Base-by-base conservation (phyloP, 2,113 vertebrate species). In the Corythornis cristatus region DNA sequence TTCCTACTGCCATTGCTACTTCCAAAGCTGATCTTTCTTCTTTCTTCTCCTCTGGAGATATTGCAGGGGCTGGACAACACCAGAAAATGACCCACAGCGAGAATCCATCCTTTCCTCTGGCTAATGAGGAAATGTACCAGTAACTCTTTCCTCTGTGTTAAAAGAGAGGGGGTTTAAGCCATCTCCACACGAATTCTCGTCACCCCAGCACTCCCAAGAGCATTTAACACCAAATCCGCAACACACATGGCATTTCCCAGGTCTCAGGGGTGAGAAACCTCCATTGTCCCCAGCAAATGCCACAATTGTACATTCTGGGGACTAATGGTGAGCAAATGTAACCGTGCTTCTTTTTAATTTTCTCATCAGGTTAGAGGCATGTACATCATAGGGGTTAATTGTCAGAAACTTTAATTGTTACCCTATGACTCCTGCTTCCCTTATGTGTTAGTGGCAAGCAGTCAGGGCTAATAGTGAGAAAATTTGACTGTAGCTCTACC, bases 391-490 rank as follows among this genome's bases (percentile, higher is more conserved):
- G 96, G 96, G 89, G 92, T 94, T 98, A 97, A 98, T 98, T 98
- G 97, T 96, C 97, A 97, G 96, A 67, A 97, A 96, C 96, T 97
- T 97, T 98, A 98, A 98, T 98, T 97, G 97, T 97, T 97, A 88
- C 96, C 97, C 97, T 97, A 96, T 65, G 93, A 95, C 96, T 96
- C 71, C 37, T 92, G 90, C 94, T 91, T 96, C 96, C 96, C 96
- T 90, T 45, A 6, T 91, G 97, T 80, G 94, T 94, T 95, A 94
- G 96, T 96, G 96, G 96, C 91, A 94, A 96, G 66, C 97, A 83
- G 35, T 95, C 83, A 97, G 97, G 95, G 94, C 97, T 98, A 98
- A 97, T 96, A 97, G 97, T 96, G 97, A 97, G 97, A 96, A 97
- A 98, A 97, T 96, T 84, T 93, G 91, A 90, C 94, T 96, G 91